Conservation (phyloP, 2,113 vertebrate genomes). For the Odocoileus hemionus region DNA sequence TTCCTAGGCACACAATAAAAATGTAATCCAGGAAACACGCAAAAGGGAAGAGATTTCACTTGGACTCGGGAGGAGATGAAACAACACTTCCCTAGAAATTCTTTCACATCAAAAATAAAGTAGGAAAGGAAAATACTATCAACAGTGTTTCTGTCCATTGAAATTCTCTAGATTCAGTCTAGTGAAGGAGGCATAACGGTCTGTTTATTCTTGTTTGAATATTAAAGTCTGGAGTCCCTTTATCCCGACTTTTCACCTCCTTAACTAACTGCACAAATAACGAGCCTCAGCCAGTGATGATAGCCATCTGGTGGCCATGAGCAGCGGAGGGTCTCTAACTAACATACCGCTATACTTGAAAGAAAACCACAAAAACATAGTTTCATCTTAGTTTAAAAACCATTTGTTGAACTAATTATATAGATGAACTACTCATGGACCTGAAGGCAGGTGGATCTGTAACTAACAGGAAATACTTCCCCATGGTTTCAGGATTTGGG, state of each 20-base stretch:
- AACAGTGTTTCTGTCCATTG: background rate
- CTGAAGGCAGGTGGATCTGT: background rate
- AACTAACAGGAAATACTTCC: background rate
- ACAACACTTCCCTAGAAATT: background rate
- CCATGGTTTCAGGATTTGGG: background rate
- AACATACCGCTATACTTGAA: background rate
- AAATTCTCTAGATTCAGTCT: background rate
- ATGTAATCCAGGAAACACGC: constrained; percentile 40
- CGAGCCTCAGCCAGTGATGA: background rate
- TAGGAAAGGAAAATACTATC: background rate
- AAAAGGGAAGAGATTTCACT: background rate
- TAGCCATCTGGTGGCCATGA: background rate
- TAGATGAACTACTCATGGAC: background rate
- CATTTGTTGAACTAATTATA: background rate
- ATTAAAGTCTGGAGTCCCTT: background rate
- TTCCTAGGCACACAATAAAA: constrained; percentile 59
- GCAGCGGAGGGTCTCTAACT: background rate
- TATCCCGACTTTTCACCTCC: background rate
- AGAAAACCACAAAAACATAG: background rate
- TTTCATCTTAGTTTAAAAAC: background rate
- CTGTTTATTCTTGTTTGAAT: constrained; percentile 46
- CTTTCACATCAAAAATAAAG: background rate
- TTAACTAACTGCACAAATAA: background rate
- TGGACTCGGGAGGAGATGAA: background rate
- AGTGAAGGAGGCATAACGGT: background rate